These are phyloP conservation scores for Aphelenchoides besseyi DNA, from an alignment of 1,140 invertebrate species.

Conservation along the genomic window DNA sequence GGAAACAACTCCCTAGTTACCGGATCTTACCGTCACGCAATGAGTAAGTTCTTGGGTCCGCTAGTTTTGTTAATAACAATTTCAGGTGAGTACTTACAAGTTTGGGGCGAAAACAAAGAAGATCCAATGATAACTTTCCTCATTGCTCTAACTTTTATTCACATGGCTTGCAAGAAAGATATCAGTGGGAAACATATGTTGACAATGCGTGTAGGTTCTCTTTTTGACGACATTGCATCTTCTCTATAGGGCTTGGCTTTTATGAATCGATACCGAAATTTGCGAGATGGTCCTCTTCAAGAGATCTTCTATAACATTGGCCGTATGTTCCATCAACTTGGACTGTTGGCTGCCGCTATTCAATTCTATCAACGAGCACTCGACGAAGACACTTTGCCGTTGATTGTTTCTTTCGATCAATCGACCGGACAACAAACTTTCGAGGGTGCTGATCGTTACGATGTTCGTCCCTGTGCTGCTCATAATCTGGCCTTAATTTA, in stretches of 20 bases:
- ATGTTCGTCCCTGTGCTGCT: slow-evolving; percentile 58
- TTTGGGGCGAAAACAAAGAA: slow-evolving; percentile 46
- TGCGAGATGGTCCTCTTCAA: slow-evolving; percentile 40
- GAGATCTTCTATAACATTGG: slow-evolving; percentile 58
- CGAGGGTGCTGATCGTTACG: slow-evolving; percentile 43
- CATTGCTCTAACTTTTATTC: slow-evolving; percentile 57
- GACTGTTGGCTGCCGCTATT: slow-evolving; percentile 50
- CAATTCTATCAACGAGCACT: slow-evolving; percentile 57
- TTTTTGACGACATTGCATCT: slow-evolving; percentile 24
- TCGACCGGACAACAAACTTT: slow-evolving; percentile 32
- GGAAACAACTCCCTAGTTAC: slow-evolving; percentile 62
- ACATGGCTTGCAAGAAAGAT: slow-evolving; percentile 62
- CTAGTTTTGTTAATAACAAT: slow-evolving; percentile 22
- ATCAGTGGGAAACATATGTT: slow-evolving; percentile 55
- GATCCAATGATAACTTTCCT: slow-evolving; percentile 55
- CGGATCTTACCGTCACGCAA: slow-evolving; percentile 59
- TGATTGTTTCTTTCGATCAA: slow-evolving; percentile 31
- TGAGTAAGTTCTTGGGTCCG: slow-evolving; percentile 37
- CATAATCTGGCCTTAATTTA: slow-evolving; percentile 66
- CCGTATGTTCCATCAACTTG: slow-evolving; percentile 59
- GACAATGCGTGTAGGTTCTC: slow-evolving; percentile 46
- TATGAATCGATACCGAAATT: slow-evolving; percentile 50
- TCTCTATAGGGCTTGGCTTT: slow-evolving; percentile 51
- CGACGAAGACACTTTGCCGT: slow-evolving; percentile 31
- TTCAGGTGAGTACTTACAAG: slow-evolving; percentile 52